phyloP scores from a whole-genome alignment of 2,113 vertebrate species.

The Otis tarda region DNA sequence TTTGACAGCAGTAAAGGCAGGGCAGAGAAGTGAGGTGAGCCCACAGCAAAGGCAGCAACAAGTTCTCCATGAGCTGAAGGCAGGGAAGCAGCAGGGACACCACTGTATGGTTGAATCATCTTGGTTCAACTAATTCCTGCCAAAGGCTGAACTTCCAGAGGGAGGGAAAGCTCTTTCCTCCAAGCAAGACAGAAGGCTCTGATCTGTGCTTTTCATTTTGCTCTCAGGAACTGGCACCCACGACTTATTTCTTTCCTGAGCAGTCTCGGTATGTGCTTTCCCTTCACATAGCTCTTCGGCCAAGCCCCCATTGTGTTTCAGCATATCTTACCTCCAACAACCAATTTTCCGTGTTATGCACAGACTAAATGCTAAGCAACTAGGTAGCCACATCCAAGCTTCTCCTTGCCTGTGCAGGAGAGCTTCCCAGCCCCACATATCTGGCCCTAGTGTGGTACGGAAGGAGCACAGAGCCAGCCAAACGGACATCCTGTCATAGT shows the following conservation, averaged over 20 bases:
- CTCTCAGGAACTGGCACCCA: background rate
- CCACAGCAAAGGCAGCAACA: background rate
- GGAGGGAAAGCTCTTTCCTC: background rate
- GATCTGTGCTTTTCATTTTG: background rate
- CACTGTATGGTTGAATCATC: background rate
- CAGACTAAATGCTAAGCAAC: background rate
- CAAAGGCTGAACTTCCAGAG: background rate
- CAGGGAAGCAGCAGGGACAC: background rate
- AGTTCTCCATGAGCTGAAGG: background rate
- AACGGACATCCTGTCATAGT: background rate
- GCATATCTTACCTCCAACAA: background rate
- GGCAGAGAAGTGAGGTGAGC: background rate
- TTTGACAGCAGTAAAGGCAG: background rate
- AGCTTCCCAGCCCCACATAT: background rate
- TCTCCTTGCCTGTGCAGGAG: background rate
- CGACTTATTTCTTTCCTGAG: background rate
- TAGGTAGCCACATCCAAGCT: background rate
- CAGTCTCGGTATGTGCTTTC: background rate
- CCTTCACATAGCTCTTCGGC: background rate
- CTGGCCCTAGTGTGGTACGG: background rate
- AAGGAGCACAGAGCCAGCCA: background rate
- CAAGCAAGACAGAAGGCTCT: background rate
- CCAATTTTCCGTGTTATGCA: rapidly evolving
- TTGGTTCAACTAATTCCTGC: background rate
- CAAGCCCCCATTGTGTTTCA: background rate